These are phyloP conservation scores for Acomys russatus DNA, from an alignment of 2,797 vertebrate genomes.

Conservation along the genomic window DNA sequence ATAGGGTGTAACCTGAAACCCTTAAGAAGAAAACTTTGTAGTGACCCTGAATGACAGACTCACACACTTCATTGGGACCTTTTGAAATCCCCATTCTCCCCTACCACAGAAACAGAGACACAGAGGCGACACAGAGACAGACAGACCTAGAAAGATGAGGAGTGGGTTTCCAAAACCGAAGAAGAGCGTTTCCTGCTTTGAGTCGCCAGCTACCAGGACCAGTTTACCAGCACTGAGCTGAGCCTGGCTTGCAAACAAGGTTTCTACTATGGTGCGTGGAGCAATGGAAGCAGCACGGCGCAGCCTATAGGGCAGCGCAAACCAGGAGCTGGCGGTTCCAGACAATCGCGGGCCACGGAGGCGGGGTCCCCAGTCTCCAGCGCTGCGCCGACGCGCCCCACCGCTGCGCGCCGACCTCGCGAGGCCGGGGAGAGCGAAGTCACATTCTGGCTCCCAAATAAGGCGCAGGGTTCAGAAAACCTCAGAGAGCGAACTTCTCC, in stretches of 20 bases:
- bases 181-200: not conserved
- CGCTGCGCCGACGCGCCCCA: slow-evolving; percentile 53
- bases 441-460: slow-evolving; percentile 87
- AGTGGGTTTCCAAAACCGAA: slow-evolving; percentile 37
- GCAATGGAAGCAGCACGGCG: slow-evolving; percentile 53
- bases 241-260: not conserved
- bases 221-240: not conserved
- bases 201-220: not conserved
- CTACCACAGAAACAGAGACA: not conserved
- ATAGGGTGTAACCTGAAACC: slow-evolving; percentile 65
- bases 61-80: not conserved
- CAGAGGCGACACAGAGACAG: not conserved
- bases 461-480: slow-evolving; percentile 79
- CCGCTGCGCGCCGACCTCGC: slow-evolving; percentile 44
- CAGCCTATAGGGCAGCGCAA: not conserved
- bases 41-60: slow-evolving; percentile 37
- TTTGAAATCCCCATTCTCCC: not conserved
- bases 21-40: slow-evolving; percentile 45
- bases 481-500: slow-evolving; percentile 80
- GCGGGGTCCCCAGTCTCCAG: slow-evolving; percentile 72
- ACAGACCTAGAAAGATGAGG: not conserved
- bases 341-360: slow-evolving; percentile 57
- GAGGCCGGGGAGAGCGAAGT: slow-evolving; percentile 82
- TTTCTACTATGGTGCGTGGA: slow-evolving; percentile 24
- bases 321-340: not conserved